Evolutionary conservation across 2,113 vertebrate species (phyloP).

Genomic region (human): DNA sequence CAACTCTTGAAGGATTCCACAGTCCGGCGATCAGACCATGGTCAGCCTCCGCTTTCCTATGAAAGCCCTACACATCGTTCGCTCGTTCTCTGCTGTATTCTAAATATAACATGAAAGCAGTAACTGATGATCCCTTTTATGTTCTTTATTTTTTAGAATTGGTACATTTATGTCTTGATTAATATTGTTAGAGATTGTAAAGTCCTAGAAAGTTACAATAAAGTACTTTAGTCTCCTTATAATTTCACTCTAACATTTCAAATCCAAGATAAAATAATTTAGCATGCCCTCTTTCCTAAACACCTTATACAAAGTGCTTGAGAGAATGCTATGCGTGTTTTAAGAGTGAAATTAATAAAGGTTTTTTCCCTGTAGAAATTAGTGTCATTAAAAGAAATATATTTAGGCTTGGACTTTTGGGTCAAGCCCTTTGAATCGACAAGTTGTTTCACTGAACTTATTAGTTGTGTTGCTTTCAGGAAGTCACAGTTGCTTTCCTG

Average conservation of each 20-base stretch:
- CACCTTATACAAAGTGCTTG: neutral
- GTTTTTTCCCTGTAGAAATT: neutral
- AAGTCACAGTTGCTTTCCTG: neutral
- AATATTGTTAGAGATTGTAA: neutral
- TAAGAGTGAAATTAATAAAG: neutral
- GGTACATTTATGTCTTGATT: neutral
- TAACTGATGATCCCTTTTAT: neutral
- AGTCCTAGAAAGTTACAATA: neutral
- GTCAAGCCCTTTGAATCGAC: neutral
- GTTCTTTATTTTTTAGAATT: neutral
- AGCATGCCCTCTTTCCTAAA: neutral
- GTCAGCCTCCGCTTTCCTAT: neutral
- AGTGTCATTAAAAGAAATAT: neutral
- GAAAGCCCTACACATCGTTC: accelerated
- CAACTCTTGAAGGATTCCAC: neutral
- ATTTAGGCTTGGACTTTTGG: neutral
- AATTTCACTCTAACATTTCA: neutral
- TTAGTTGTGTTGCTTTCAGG: neutral
- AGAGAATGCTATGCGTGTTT: neutral
- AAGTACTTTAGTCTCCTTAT: neutral
- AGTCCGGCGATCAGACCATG: neutral
- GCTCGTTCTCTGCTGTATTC: neutral
- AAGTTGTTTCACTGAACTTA: neutral
- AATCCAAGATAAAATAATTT: neutral
- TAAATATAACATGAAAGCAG: neutral